Base-by-base conservation (phyloP, 2,888 invertebrate species). In the Anthrax anthrax region DNA sequence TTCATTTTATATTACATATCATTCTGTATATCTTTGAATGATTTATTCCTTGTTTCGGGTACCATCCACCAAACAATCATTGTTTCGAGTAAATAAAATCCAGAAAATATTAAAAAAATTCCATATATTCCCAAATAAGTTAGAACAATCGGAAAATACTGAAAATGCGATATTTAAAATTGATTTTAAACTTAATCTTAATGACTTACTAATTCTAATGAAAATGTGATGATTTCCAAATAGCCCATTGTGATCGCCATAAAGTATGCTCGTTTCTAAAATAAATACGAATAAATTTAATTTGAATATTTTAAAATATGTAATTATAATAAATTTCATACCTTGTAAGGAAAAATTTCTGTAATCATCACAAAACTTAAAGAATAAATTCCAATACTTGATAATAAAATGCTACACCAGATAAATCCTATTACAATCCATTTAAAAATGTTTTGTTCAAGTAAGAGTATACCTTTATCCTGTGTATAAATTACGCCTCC, bases 321-420 rank as follows among this genome's bases (percentile, higher is more conserved):
- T 32, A 14, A 32, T 13, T 39, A 18, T 18, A 40, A 29, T 23
- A n/a, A 34, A 4, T 2, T 4, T 2, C 45, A 47, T 47, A 65
- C 64, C 57, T 61, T 62, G 9, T 56, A 50, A 0, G 61, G 60
- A 39, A 63, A 32, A 5, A 62, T 55, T 49, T 66, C 65, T 4
- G 55, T 52, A 34, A 61, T 56, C 3, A 65, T 53, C 16, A 61
- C 56, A 9, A 60, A 57, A 0, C 60, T 57, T 44, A 65, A 44
- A 0, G 66, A 60, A 46, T 58, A 56, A 1, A 63, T 51, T 2
- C 65, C 66, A 18, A 62, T 51, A 48, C 57, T 60, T 0, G 61
- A 57, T 17, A 60, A 55, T 4, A 62, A 52, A 4, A 63, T 46
- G 18, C 59, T 57, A 2, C 50, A 27, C 0, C 54, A 50, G 2